These are phyloP conservation scores for Lepidurus apus DNA, from an alignment of 1,140 invertebrate genomes.

Conservation along the genomic window DNA sequence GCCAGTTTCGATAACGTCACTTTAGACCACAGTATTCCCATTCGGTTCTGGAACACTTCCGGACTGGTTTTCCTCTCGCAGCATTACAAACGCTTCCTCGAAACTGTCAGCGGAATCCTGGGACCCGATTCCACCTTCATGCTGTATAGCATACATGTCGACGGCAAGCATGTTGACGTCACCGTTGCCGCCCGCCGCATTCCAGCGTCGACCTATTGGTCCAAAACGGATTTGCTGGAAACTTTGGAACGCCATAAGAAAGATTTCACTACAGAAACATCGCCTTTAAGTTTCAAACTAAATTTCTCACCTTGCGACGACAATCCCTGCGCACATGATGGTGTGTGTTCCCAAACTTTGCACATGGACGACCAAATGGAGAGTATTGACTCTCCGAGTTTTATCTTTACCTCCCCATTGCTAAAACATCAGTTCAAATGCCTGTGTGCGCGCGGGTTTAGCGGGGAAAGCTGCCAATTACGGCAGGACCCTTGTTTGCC, in stretches of 20 bases:
- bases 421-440: conserved; percentile 71
- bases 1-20: conserved; percentile 71
- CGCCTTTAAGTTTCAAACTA: conserved; percentile 47
- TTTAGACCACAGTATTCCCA: conserved; percentile 71
- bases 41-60: conserved; percentile 65
- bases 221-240: conserved; percentile 56
- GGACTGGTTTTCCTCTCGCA: conserved; percentile 66
- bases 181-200: conserved; percentile 57
- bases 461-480: conserved; percentile 69
- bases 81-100: conserved; percentile 65
- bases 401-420: conserved; percentile 73
- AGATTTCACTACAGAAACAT: conserved; percentile 51
- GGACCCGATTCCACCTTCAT: conserved; percentile 47
- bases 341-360: conserved; percentile 63
- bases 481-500: conserved; percentile 84
- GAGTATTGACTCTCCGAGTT: conserved; percentile 62
- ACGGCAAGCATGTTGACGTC: conserved; percentile 56
- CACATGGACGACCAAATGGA: conserved; percentile 60
- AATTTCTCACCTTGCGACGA: conserved; percentile 43
- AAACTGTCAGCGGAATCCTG: conserved; percentile 56
- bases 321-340: conserved; percentile 43
- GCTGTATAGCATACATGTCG: conserved; percentile 67
- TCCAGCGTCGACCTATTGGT: conserved; percentile 50
- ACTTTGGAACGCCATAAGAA: conserved; percentile 47
- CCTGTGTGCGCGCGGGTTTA: conserved; percentile 70